Conservation (phyloP, 2,888 invertebrate species). For the Bruchidius siliquastri region DNA sequence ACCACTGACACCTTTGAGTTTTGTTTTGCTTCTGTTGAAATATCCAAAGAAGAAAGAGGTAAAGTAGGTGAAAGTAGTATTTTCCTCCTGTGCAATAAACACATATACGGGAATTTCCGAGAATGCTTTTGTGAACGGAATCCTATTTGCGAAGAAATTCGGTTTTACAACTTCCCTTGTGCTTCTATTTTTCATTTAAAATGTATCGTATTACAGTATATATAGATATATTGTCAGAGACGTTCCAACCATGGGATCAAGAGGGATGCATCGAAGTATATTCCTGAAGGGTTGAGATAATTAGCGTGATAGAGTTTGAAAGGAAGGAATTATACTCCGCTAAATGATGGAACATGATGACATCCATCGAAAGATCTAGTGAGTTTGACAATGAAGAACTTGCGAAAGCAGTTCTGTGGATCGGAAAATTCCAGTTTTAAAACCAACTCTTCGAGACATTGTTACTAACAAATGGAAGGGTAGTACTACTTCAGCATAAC, state of each 20-base stretch:
- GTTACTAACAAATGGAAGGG: too few relatives aligned
- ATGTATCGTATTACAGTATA: neutral
- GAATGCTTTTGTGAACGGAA: neutral
- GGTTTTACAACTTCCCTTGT: neutral
- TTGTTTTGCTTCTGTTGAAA: neutral
- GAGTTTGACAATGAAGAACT: too few relatives aligned
- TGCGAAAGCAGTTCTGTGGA: too few relatives aligned
- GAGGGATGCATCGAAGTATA: neutral
- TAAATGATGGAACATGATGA: too few relatives aligned
- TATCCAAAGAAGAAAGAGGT: neutral
- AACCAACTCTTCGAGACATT: too few relatives aligned
- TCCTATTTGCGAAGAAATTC: neutral
- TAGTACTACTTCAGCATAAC: too few relatives aligned
- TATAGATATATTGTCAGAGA: neutral
- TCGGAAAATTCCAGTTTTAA: too few relatives aligned
- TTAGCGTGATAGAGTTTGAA: too few relatives aligned
- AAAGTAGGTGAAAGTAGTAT: neutral
- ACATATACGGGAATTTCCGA: neutral
- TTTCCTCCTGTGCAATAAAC: neutral
- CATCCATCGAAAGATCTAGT: too few relatives aligned
- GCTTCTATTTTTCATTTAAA: neutral
- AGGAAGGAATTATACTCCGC: too few relatives aligned
- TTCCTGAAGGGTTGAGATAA: too few relatives aligned
- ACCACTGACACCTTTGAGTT: neutral
- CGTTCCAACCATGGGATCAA: neutral